Evolutionary conservation across 2,888 invertebrate species (phyloP).

Genomic region (Xiphydria camelus): DNA sequence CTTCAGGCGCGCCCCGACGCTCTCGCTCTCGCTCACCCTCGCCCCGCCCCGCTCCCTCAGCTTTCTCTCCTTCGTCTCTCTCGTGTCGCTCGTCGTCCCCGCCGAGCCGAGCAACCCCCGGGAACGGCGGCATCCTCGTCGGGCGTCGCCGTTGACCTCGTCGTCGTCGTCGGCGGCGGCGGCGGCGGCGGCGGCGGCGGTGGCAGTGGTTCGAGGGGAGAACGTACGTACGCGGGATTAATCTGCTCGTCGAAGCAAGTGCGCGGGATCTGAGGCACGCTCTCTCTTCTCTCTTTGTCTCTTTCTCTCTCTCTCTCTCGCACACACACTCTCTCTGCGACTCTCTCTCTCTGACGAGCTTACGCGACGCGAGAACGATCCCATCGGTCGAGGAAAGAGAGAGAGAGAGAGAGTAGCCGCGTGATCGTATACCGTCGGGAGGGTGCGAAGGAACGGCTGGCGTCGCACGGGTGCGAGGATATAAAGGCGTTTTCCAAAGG

Average conservation of each 20-base stretch:
- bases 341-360: no score
- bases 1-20: no score
- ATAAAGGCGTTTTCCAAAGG: no score
- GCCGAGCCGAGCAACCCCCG: not conserved
- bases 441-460: no score
- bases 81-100: not conserved
- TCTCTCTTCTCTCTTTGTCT: no score
- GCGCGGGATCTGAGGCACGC: slow-evolving; percentile 39
- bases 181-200: not conserved
- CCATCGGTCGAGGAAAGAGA: no score
- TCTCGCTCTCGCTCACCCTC: slow-evolving; percentile 27
- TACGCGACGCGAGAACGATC: no score
- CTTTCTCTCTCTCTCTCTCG: no score
- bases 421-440: no score
- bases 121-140: not conserved
- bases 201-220: slow-evolving; percentile 32
- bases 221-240: slow-evolving; percentile 22
- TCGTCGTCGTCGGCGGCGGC: not conserved
- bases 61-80: slow-evolving; percentile 4
- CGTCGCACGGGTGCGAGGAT: no score
- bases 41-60: slow-evolving; percentile 18
- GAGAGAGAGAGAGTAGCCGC: no score
- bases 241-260: slow-evolving; percentile 41
- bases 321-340: no score
- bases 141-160: not conserved